Base-by-base conservation (phyloP, 2,888 invertebrate species). In the Nebria brevicollis region DNA sequence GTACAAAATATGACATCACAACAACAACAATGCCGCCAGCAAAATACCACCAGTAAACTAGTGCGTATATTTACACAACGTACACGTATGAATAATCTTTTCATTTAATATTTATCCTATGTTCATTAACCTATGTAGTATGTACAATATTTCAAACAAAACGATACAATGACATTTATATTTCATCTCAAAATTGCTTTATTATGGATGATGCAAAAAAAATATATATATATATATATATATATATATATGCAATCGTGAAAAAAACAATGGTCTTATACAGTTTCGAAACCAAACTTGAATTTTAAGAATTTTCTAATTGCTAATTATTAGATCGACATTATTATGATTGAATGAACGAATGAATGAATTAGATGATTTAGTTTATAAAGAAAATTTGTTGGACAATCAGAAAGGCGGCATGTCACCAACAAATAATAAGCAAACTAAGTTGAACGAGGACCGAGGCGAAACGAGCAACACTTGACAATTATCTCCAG, bases 401-500 rank as follows among this genome's bases (percentile, higher is more conserved):
- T 54, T 54, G 54, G 54, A 54, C 54, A 54, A 54, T 54, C 54
- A 54, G 11, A 13, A 54, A 13, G 2, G 54, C 54, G 54, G 54
- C 8, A 54, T 13, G 54, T 54, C 54, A 54, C 7, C 54, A 54
- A 54, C 54, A 54, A 54, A 54, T 54, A 8, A 54, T 54, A 54
- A 54, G 54, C 54, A 13, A 54, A 8, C 7, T 13, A 13, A 41
- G 77, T 70, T 77, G 72, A 65, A 42, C 15, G 41, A n/a, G 26
- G 43, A 66, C 66, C 68, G 68, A 68, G 15, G 25, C 15, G 68
- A 68, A 68, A 68, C 68, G 25, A 68, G 68, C 70, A 20, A 70
- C 43, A 75, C 79, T 81, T 77, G 66, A 77, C 81, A 77, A 81
- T 77, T 81, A 81, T 65, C 73, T 77, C 77, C 81, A 81, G 81